Conservation (phyloP, 2,113 vertebrate genomes). For the Manacus vitellinus region DNA sequence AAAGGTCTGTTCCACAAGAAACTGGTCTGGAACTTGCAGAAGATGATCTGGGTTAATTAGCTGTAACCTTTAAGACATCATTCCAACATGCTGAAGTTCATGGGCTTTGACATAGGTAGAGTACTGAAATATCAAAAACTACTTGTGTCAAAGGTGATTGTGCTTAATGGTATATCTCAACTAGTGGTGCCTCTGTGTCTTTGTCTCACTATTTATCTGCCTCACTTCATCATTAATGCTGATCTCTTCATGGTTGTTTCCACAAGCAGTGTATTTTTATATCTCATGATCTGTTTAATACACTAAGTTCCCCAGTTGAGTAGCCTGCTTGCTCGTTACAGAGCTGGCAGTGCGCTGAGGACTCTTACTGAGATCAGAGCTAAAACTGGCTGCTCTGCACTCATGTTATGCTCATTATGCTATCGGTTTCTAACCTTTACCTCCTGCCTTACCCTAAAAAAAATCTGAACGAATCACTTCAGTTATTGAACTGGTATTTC, state of each 20-base stretch:
- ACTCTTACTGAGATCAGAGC: not conserved
- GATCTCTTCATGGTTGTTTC: slow-evolving; percentile 17
- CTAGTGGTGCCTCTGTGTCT: not conserved
- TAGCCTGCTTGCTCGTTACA: not conserved
- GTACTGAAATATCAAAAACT: slow-evolving; percentile 14
- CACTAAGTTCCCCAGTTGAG: not conserved
- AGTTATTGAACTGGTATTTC: slow-evolving; percentile 2
- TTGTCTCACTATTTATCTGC: not conserved
- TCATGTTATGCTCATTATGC: not conserved
- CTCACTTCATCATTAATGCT: slow-evolving; percentile 25
- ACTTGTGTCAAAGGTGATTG: slow-evolving; percentile 46
- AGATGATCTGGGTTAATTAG: slow-evolving; percentile 33
- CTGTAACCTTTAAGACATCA: not conserved
- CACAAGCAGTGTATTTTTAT: not conserved
- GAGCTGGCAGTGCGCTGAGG: not conserved
- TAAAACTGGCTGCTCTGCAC: not conserved
- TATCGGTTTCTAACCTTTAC: not conserved
- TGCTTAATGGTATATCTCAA: slow-evolving; percentile 29
- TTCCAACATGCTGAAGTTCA: not conserved
- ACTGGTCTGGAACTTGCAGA: not conserved
- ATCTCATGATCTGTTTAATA: not conserved
- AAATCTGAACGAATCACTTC: not conserved
- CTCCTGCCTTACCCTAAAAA: not conserved
- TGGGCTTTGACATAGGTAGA: not conserved
- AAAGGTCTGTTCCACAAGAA: not conserved